Percentiles rank a stretch among this genome's conserved stretches.
phyloP scores from a whole-genome alignment of 2,113 vertebrate species.

The Charadrius vociferus region DNA sequence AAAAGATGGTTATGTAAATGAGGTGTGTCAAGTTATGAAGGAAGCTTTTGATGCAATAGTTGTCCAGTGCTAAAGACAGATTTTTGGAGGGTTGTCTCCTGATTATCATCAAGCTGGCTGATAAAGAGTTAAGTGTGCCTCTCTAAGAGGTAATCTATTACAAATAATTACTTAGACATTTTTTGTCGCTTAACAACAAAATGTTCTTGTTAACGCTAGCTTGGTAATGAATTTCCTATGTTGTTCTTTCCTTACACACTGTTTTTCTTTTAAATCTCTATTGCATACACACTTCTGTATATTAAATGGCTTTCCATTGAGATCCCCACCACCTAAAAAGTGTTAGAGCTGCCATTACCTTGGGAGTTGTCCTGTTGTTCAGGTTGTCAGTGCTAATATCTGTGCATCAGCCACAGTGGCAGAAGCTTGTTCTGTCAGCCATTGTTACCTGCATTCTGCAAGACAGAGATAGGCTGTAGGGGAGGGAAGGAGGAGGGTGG shows the following conservation, averaged over 20 bases:
- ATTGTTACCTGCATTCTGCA: not conserved
- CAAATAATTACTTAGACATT: not conserved
- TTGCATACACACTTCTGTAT: not conserved
- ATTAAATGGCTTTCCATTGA: not conserved
- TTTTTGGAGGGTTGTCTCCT: not conserved
- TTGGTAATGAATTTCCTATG: not conserved
- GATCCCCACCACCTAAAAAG: not conserved
- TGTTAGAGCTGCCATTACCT: not conserved
- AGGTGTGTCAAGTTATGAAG: not conserved
- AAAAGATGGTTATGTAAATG: not conserved
- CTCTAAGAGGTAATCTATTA: not conserved
- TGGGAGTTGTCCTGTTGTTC: not conserved
- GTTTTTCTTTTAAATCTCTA: not conserved
- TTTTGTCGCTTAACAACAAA: not conserved
- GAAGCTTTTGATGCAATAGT: not conserved
- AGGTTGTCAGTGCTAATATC: not conserved
- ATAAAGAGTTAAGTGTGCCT: not conserved
- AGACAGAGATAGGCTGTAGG: not conserved
- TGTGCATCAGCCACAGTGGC: accelerated
- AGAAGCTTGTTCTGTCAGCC: not conserved
- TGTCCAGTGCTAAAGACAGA: not conserved
- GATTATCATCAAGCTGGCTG: not conserved
- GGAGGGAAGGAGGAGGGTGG: not conserved
- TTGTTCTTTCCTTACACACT: not conserved
- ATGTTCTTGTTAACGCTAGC: not conserved